Evolutionary conservation across 2,888 invertebrate genomes (phyloP).

Genomic region (Folsomia manolachei): DNA sequence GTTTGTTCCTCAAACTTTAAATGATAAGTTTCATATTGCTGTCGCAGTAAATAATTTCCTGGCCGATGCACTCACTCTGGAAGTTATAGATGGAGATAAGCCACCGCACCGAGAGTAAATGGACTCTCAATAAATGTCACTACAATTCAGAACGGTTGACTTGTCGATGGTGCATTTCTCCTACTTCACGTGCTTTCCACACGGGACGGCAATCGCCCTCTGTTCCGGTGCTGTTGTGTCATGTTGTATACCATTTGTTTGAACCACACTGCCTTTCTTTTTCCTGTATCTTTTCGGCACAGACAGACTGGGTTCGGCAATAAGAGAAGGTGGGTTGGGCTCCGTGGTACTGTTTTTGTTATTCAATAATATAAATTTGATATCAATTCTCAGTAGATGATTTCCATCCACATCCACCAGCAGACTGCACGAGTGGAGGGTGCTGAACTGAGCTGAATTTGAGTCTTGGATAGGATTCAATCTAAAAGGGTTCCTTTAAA

Average conservation of each 20-base stretch:
- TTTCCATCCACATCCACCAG: neutral
- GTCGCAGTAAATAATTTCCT: neutral
- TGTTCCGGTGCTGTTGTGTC: too few species aligned
- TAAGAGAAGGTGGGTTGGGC: neutral
- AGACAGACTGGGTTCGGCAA: neutral
- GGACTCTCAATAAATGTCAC: neutral
- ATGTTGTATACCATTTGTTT: neutral
- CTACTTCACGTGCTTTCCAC: too few species aligned
- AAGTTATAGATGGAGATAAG: neutral
- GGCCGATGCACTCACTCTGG: neutral
- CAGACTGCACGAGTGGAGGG: neutral
- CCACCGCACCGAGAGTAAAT: too few species aligned
- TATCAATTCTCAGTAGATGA: conserved; percentile 16
- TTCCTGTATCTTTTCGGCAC: neutral
- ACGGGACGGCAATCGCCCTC: neutral
- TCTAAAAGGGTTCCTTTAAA: conserved; percentile 13
- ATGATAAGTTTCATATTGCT: neutral
- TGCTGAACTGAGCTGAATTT: too few species aligned
- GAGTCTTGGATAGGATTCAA: neutral
- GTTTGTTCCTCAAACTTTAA: too few species aligned
- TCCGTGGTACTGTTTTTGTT: neutral
- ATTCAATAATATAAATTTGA: conserved; percentile 22
- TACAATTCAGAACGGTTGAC: too few species aligned
- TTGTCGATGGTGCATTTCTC: too few species aligned
- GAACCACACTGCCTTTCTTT: neutral